Evolutionary conservation across 2,113 vertebrate genomes (phyloP).

Genomic region (Rhynchopsitta pachyrhyncha): DNA sequence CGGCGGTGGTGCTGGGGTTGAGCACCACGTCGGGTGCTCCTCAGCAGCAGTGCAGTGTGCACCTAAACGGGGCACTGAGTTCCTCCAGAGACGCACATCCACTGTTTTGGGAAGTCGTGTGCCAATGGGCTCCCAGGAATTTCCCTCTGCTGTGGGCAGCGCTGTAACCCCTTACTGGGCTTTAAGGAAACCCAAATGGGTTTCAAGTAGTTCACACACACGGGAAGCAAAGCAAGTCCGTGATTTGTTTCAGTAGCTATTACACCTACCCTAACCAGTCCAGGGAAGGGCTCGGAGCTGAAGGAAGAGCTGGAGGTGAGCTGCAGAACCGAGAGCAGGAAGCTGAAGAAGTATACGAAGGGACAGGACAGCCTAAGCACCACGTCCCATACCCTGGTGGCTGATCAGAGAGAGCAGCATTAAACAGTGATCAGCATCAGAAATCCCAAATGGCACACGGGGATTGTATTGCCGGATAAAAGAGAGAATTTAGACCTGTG

Average conservation of each 20-base stretch:
- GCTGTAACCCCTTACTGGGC: fast-evolving
- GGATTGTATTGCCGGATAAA: background rate
- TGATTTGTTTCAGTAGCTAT: background rate
- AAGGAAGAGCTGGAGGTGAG: background rate
- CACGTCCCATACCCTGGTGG: fast-evolving
- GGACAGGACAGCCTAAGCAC: background rate
- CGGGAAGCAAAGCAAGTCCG: background rate
- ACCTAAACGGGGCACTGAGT: background rate
- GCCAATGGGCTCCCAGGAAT: background rate
- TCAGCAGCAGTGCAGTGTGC: background rate
- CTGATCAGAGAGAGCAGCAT: background rate
- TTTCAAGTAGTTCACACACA: background rate
- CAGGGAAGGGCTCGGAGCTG: background rate
- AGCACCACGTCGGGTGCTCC: background rate
- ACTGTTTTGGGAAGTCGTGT: background rate
- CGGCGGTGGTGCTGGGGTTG: background rate
- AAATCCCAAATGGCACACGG: fast-evolving
- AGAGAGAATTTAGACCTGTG: background rate
- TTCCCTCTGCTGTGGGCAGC: background rate
- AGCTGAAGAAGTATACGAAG: background rate
- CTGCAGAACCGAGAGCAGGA: fast-evolving
- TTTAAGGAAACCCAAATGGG: background rate
- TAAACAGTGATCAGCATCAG: background rate
- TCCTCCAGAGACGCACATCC: background rate
- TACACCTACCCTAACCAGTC: background rate